Evolutionary conservation across 2,888 invertebrate genomes (phyloP).

Genomic region (Harpagoxenus sublaevis): DNA sequence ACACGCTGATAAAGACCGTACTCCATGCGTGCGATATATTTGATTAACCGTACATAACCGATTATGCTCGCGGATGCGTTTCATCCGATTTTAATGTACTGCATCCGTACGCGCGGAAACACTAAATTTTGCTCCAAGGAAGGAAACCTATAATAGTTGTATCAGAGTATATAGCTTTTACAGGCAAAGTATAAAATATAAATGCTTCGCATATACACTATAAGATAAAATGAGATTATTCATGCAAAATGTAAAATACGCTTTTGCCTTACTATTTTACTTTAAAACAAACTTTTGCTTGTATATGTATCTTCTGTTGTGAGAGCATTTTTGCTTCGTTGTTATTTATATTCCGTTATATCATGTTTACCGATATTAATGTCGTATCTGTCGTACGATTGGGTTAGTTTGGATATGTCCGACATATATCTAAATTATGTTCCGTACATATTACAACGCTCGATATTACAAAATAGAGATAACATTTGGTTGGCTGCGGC

Average conservation of each 20-base stretch:
- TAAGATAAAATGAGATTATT: constrained; percentile 15
- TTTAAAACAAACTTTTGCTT: not conserved
- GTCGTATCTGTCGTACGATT: constrained; percentile 9
- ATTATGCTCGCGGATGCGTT: constrained; percentile 24
- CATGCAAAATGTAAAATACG: not conserved
- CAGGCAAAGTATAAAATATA: not conserved
- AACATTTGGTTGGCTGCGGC: constrained; percentile 20
- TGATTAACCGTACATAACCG: constrained; percentile 8
- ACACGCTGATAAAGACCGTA: constrained; percentile 14
- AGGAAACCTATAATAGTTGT: not conserved
- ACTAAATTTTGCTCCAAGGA: constrained; percentile 6
- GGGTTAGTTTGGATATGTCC: not conserved
- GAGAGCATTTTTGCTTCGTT: not conserved
- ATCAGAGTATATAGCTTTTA: not conserved
- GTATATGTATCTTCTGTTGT: not conserved
- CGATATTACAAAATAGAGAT: constrained; percentile 49
- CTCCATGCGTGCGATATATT: not conserved
- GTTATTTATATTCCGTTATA: not conserved
- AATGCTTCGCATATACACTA: not conserved
- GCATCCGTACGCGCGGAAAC: not conserved
- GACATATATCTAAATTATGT: constrained; percentile 25
- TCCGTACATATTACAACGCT: not conserved
- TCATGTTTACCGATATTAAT: constrained; percentile 10
- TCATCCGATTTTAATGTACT: constrained; percentile 28
- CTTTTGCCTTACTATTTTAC: not conserved